phyloP scores from a whole-genome alignment of 2,888 invertebrate species.

The Chrysopilus asiliformis region DNA sequence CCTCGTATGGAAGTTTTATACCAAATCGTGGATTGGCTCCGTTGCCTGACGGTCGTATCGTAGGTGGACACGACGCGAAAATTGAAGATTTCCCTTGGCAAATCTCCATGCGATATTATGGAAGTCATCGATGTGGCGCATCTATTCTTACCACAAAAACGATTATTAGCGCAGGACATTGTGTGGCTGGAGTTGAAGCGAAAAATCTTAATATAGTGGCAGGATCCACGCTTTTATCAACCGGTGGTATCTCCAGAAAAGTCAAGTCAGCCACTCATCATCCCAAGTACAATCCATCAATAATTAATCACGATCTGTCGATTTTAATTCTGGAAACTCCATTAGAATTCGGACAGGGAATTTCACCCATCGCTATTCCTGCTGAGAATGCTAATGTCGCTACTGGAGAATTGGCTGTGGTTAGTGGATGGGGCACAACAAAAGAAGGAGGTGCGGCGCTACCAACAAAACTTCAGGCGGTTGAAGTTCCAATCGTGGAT shows the following conservation, averaged over 20 bases:
- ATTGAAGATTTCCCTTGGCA: slow-evolving; percentile 10
- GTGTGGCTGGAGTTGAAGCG: not conserved
- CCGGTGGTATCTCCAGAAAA: slow-evolving; percentile 6
- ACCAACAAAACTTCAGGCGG: slow-evolving; percentile 1
- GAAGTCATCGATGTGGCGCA: slow-evolving; percentile 39
- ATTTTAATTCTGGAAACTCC: slow-evolving; percentile 21
- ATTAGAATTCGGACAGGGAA: slow-evolving; percentile 30
- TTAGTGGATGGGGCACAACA: slow-evolving; percentile 14
- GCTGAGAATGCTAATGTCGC: slow-evolving; percentile 16
- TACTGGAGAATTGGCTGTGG: slow-evolving; percentile 2
- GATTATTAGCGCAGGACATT: slow-evolving; percentile 5
- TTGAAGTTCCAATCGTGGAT: slow-evolving; percentile 1
- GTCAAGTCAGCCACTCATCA: slow-evolving; percentile 4
- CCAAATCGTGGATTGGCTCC: slow-evolving; percentile 2
- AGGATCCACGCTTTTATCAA: slow-evolving; percentile 35
- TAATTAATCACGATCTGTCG: slow-evolving; percentile 14
- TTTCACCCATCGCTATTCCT: slow-evolving; percentile 34
- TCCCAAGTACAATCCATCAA: slow-evolving; percentile 18
- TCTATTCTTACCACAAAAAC: slow-evolving; percentile 28
- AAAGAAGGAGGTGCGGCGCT: slow-evolving; percentile 12
- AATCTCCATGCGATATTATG: slow-evolving; percentile 17
- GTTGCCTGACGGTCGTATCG: slow-evolving; percentile 5
- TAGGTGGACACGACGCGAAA: slow-evolving; percentile 10
- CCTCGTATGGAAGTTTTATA: too few species aligned
- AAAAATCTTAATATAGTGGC: slow-evolving; percentile 19